phyloP scores from a whole-genome alignment of 2,113 vertebrate species.

The Hucho hucho region DNA sequence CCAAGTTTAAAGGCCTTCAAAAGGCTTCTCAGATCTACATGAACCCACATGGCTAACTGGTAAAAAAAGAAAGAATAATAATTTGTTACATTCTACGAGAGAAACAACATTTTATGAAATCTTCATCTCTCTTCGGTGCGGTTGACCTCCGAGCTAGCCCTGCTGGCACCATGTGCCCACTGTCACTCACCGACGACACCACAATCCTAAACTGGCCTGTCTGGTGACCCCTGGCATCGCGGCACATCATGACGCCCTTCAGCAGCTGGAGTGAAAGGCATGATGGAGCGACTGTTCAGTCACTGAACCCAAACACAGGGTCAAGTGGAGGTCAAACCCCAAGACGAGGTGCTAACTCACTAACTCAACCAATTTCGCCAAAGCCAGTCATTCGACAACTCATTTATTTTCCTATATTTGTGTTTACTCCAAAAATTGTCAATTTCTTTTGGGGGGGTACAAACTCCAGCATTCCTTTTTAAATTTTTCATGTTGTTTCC shows the following conservation, averaged over 20 bases:
- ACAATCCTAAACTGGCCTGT: constrained; percentile 74
- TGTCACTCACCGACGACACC: constrained; percentile 64
- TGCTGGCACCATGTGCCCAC: constrained; percentile 60
- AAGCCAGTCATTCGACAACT: constrained; percentile 80
- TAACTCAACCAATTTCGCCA: constrained; percentile 81
- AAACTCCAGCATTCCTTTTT: too few relatives aligned
- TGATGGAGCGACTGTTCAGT: not conserved
- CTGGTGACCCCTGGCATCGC: constrained; percentile 66
- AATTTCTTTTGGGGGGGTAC: too few relatives aligned
- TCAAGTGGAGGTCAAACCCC: constrained; percentile 77
- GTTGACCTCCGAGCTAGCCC: constrained; percentile 22
- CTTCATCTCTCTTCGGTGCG: constrained; percentile 7
- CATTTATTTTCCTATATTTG: constrained; percentile 15
- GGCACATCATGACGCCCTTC: constrained; percentile 74
- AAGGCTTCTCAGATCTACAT: constrained; percentile 91
- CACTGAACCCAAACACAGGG: constrained; percentile 55
- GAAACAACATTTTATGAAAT: not conserved
- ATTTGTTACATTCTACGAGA: constrained; percentile 36
- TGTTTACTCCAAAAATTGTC: constrained; percentile 29
- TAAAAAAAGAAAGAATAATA: not conserved
- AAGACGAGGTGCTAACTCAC: constrained; percentile 96
- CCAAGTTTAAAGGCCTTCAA: constrained; percentile 95
- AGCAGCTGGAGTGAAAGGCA: constrained; percentile 63
- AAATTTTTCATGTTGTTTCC: too few relatives aligned
- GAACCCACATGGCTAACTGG: constrained; percentile 84